Evolutionary conservation across 53 echinoderm and acorn worm species (phyloP).

Genomic region (Astropecten irregularis): DNA sequence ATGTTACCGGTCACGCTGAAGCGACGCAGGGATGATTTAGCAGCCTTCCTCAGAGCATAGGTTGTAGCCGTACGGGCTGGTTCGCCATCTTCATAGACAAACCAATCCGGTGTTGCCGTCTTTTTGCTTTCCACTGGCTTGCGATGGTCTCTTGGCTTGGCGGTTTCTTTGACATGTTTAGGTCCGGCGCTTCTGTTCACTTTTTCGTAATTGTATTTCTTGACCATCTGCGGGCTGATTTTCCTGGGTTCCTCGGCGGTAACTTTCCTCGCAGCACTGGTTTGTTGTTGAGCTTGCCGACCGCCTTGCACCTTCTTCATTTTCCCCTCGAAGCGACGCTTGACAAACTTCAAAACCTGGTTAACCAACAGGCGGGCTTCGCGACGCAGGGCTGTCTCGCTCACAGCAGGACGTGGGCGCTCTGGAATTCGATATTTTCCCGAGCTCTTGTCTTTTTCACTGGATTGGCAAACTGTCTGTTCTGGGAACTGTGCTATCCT

Average conservation of each 20-base stretch:
- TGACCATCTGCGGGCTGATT: not conserved
- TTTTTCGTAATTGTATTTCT: not conserved
- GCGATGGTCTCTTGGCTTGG: no score
- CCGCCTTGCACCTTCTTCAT: not conserved
- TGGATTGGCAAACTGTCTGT: not conserved
- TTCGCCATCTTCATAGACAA: not conserved
- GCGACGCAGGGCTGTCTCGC: not conserved
- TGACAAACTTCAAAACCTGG: slow-evolving; percentile 7
- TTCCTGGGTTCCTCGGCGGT: not conserved
- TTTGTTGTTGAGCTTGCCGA: not conserved
- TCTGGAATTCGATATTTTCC: not conserved
- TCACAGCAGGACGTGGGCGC: not conserved
- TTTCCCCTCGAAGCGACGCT: not conserved
- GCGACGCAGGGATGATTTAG: not conserved
- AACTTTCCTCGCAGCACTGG: not conserved
- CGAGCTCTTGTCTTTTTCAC: not conserved
- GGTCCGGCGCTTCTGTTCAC: not conserved
- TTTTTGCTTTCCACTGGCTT: not conserved
- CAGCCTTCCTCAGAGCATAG: slow-evolving; percentile 14
- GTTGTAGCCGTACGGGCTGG: slow-evolving; percentile 7
- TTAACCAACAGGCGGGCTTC: slow-evolving; percentile 19
- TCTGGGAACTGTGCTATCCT: slow-evolving; percentile 2
- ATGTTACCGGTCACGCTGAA: slow-evolving; percentile 23
- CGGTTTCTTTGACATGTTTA: not conserved
- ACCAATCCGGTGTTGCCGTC: not conserved